Evolutionary conservation across 2,797 vertebrate genomes (phyloP).

Genomic region (Phataginus tricuspis): DNA sequence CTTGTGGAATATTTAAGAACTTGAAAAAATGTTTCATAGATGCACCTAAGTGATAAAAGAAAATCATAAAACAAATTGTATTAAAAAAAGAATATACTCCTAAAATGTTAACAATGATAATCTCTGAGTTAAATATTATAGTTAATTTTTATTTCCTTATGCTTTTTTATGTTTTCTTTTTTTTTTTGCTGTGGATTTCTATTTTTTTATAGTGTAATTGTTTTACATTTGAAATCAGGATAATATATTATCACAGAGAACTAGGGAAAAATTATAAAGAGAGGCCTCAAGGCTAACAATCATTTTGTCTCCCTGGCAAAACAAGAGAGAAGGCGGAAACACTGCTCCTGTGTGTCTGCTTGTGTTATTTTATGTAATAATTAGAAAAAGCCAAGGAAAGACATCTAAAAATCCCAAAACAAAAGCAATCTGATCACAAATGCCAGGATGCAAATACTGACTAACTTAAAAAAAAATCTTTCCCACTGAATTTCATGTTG

Average conservation of each 20-base stretch:
- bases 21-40: not conserved
- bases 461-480: conserved; percentile 32
- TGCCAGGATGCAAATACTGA: conserved; percentile 25
- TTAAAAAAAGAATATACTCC: not conserved
- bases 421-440: conserved; percentile 68
- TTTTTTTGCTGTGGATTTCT: not conserved
- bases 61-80: not conserved
- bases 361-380: conserved; percentile 50
- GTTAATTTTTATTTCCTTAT: conserved; percentile 17
- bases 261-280: not conserved
- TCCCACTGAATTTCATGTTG: conserved; percentile 48
- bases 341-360: not conserved
- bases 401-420: conserved; percentile 52
- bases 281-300: not conserved
- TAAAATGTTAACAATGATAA: not conserved
- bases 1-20: not conserved
- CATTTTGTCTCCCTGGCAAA: conserved; percentile 1
- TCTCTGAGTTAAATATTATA: not conserved
- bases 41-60: not conserved
- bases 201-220: not conserved
- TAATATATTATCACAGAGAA: not conserved
- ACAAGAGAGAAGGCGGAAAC: not conserved
- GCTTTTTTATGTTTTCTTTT: not conserved
- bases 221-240: conserved; percentile 48
- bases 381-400: conserved; percentile 60